phyloP scores from a whole-genome alignment of 1,140 invertebrate genomes.

The Ceratitis capitata region DNA sequence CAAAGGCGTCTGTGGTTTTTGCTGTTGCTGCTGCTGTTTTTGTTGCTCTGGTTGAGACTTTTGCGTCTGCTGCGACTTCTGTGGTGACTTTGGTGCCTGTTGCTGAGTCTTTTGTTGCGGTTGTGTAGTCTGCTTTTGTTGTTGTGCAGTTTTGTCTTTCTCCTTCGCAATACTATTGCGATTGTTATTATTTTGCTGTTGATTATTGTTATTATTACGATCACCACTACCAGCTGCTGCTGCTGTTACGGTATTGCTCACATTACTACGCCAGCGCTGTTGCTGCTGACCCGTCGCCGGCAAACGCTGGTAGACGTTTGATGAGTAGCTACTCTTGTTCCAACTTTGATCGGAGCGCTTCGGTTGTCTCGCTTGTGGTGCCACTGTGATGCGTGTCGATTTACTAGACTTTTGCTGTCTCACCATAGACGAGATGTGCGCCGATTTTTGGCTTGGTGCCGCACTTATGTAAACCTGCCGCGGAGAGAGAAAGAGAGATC shows the following conservation, averaged over 20 bases:
- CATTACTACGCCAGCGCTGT: conserved; percentile 31
- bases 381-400: background rate
- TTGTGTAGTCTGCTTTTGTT: background rate
- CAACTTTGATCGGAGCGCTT: conserved; percentile 40
- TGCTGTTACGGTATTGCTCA: background rate
- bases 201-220: conserved; percentile 43
- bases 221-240: too few relatives aligned
- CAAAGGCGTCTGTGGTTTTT: background rate
- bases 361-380: conserved; percentile 42
- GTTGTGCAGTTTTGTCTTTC: conserved; percentile 13
- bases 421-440: conserved; percentile 57
- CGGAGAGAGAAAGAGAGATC: background rate
- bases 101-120: background rate
- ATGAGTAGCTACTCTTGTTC: conserved; percentile 35
- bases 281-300: conserved; percentile 12
- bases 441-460: conserved; percentile 51
- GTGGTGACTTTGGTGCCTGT: background rate
- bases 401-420: conserved; percentile 46
- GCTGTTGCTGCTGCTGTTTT: conserved; percentile 31
- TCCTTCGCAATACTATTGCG: background rate
- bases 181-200: conserved; percentile 16
- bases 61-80: background rate
- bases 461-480: conserved; percentile 47
- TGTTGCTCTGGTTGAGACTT: conserved; percentile 31
- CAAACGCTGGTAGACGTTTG: conserved; percentile 41